These are phyloP conservation scores for Eupsilia transversa DNA, from an alignment of 2,888 invertebrate genomes.

Conservation along the genomic window DNA sequence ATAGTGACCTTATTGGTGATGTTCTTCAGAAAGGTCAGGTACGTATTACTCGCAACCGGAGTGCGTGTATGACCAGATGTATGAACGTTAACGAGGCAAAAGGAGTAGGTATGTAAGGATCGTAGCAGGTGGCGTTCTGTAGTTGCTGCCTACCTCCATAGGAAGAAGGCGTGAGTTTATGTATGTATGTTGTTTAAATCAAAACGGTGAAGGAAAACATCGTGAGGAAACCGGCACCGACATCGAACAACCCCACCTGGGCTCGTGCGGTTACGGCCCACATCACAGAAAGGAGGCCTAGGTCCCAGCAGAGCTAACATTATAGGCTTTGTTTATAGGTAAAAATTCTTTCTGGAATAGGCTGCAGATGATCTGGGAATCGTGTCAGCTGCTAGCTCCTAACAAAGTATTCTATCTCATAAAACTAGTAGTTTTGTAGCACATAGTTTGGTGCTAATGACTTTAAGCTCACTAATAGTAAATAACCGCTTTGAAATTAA, in stretches of 20 bases:
- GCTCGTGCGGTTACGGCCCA: neutral
- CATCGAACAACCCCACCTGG: neutral
- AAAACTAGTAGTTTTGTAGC: neutral
- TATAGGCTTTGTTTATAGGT: neutral
- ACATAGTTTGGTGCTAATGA: slow-evolving; percentile 3
- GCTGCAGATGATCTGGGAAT: neutral
- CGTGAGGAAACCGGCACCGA: neutral
- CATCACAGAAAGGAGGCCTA: neutral
- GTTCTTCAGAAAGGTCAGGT: no score
- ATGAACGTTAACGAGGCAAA: neutral
- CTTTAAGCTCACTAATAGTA: neutral
- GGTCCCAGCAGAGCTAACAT: neutral
- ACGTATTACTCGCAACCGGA: neutral
- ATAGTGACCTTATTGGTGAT: neutral
- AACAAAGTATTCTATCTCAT: neutral
- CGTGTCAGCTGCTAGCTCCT: neutral
- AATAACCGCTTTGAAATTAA: slow-evolving; percentile 24
- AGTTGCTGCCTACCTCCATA: no score
- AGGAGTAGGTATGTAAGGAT: neutral
- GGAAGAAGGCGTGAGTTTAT: no score
- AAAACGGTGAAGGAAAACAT: neutral
- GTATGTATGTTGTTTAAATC: neutral
- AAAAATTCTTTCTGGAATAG: neutral
- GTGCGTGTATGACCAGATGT: neutral
- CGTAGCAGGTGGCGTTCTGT: no score